These are phyloP conservation scores for Cheilosia grossa DNA, from an alignment of 2,888 invertebrate genomes.

Conservation along the genomic window DNA sequence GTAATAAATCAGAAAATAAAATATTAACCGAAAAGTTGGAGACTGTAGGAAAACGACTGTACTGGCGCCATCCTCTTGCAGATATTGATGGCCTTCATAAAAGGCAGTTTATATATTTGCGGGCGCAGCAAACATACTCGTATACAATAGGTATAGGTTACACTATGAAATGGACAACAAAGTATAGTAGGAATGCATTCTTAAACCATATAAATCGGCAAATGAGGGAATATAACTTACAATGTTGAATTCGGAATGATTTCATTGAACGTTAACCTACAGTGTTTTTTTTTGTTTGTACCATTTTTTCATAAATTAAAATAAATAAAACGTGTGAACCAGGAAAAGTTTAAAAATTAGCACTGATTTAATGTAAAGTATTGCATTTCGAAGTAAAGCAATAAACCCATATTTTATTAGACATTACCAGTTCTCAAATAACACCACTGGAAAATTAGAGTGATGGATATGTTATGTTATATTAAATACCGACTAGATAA, in stretches of 20 bases:
- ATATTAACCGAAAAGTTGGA: conserved; percentile 50
- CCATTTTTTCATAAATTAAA: background rate
- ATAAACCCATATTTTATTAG: too few species aligned
- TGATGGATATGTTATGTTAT: too few species aligned
- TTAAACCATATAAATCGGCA: conserved; percentile 26
- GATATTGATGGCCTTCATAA: conserved; percentile 58
- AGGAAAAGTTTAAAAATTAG: background rate
- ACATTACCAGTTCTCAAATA: too few species aligned
- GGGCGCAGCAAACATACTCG: conserved; percentile 13
- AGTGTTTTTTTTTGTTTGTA: background rate
- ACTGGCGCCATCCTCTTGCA: conserved; percentile 18
- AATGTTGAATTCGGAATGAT: conserved; percentile 19
- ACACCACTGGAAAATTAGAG: too few species aligned
- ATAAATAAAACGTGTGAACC: background rate
- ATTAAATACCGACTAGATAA: too few species aligned
- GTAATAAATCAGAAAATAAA: conserved; percentile 66
- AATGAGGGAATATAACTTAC: conserved; percentile 35
- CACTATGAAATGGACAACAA: conserved; percentile 24
- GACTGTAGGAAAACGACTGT: conserved; percentile 16
- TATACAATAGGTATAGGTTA: background rate
- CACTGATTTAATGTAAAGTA: background rate
- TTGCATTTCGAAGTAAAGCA: too few species aligned
- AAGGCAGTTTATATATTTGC: conserved; percentile 55
- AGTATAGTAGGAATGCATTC: conserved; percentile 19
- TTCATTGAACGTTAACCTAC: conserved; percentile 15